Conservation (phyloP, 1,140 invertebrate species). For the Pseudomyrmex gracilis region DNA sequence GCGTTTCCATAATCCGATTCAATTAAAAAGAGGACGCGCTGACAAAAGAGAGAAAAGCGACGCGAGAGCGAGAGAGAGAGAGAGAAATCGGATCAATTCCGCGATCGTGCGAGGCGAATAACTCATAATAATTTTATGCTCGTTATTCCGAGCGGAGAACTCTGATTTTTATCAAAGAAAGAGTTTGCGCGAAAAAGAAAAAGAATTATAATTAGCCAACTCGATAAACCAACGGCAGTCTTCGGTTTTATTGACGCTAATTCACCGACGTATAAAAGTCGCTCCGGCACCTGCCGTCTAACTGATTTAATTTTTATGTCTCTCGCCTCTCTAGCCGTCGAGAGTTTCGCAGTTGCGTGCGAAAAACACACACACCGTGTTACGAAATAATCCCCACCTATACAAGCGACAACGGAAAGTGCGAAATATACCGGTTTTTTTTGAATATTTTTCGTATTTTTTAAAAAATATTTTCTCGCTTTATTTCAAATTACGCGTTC, state of each 20-base stretch:
- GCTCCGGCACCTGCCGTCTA: constrained; percentile 23
- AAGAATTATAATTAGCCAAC: constrained; percentile 34
- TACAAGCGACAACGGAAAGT: no score
- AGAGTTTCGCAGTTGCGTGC: not conserved
- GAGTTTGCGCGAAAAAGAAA: constrained; percentile 20
- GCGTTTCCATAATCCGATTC: constrained; percentile 58
- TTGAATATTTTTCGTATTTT: no score
- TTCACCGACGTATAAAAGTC: constrained; percentile 6
- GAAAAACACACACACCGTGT: not conserved
- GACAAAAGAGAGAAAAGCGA: no score
- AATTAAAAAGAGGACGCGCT: constrained; percentile 48
- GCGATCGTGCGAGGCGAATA: constrained; percentile 22
- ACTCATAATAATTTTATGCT: constrained; percentile 57
- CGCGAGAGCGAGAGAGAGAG: not conserved
- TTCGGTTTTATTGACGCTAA: constrained; percentile 43
- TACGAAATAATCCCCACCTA: not conserved
- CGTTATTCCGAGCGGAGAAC: constrained; percentile 31
- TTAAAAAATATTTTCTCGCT: no score
- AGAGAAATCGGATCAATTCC: constrained; percentile 37
- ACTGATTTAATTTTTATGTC: not conserved
- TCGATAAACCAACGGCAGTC: constrained; percentile 41
- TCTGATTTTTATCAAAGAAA: constrained; percentile 57
- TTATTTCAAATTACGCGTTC: no score
- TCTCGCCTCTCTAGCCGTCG: not conserved
- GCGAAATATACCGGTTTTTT: no score